Evolutionary conservation across 2,797 vertebrate genomes (phyloP).

Genomic region (Mormyrops attenuatus): DNA sequence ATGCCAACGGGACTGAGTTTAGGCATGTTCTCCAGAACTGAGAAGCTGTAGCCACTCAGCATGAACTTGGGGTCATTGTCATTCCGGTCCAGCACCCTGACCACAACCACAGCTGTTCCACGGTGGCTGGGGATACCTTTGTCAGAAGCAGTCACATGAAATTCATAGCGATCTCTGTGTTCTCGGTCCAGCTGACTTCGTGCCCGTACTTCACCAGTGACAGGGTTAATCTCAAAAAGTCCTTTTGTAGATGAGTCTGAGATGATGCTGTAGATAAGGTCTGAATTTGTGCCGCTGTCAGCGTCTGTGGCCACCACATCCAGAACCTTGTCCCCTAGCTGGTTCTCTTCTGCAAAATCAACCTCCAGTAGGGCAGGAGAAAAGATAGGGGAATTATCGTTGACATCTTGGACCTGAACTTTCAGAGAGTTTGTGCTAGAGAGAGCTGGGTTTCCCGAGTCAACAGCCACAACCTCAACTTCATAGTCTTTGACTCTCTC

Average conservation of each 20-base stretch:
- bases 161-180: constrained; percentile 84
- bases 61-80: constrained; percentile 99
- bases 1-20: constrained; percentile 94
- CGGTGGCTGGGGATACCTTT: constrained; percentile 89
- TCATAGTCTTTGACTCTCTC: constrained; percentile 86
- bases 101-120: constrained; percentile 87
- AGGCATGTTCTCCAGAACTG: constrained; percentile 97
- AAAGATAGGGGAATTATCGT: constrained; percentile 92
- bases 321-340: constrained; percentile 80
- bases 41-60: constrained; percentile 97
- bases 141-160: constrained; percentile 86
- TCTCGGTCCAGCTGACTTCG: constrained; percentile 88
- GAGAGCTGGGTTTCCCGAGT: constrained; percentile 92
- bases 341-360: constrained; percentile 89
- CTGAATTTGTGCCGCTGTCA: constrained; percentile 89
- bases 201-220: constrained; percentile 84
- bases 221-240: constrained; percentile 86
- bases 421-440: constrained; percentile 96
- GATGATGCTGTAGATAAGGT: constrained; percentile 83
- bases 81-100: constrained; percentile 92
- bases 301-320: constrained; percentile 87
- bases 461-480: constrained; percentile 92
- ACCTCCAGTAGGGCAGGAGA: constrained; percentile 87
- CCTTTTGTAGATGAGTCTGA: constrained; percentile 80
- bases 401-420: constrained; percentile 91